Evolutionary conservation across 2,888 invertebrate genomes (phyloP), one percentile per base, ranked within the genome.

Genomic region (Heliconius erato): DNA sequence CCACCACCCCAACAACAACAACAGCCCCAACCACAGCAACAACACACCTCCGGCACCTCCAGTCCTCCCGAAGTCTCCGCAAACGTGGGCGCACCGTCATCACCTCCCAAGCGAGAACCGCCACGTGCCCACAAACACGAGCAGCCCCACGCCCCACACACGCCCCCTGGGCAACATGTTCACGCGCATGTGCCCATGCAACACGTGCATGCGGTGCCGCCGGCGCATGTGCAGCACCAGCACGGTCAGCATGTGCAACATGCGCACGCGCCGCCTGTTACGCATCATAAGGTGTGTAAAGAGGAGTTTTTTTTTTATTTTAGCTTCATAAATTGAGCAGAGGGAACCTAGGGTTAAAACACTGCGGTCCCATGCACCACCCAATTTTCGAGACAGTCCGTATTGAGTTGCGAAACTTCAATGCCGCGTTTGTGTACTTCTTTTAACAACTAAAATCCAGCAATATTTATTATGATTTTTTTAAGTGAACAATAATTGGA

Each of bases 51-150:
- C 84, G 89, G 92, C 79, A 89, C 92, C 85, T 85, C 90, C 83
- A 89, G 88, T 59, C 94, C 95, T 26, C 95, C 95, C 12, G 95
- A 95, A 86, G 95, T 95, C 87, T 95, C 95, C 0, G 95, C 95
- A 67, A 95, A 95, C 88, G 93, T 89, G 81, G 92, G 92, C 54
- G 91, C 94, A 9, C 89, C 85, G 4, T 81, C 83, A 14, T 82
- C 86, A 74, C 91, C 88, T 82, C 89, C 88, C 89, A 91, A 92
- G 89, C 89, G 90, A 44, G 89, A 86, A 71, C 86, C 89, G 68
- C 71, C 76, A 32, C 85, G 85, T 79, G 86, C 85, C 80, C 88
- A 88, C 83, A 88, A 90, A 79, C 90, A 91, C 23, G 91, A 72
- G 26, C 72, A 67, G 28, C 67, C 67, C 67, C 67, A 72, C 44